phyloP scores from a whole-genome alignment of 1,140 invertebrate species.

The Drosophila pallidifrons region DNA sequence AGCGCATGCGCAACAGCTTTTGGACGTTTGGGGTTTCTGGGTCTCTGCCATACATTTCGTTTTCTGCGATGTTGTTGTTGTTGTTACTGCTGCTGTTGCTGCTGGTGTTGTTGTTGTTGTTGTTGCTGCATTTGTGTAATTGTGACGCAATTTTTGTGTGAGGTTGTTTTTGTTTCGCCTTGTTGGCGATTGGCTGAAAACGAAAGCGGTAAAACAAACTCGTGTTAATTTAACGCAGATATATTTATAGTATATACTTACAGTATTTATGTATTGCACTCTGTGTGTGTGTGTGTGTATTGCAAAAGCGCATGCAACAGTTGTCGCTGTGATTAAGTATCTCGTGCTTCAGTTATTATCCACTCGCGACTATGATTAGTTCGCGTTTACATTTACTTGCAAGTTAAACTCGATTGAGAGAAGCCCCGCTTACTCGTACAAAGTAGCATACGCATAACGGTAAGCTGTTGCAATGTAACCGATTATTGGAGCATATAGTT shows the following conservation, averaged over 20 bases:
- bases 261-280: no score
- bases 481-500: slow-evolving; percentile 34
- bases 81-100: slow-evolving; percentile 39
- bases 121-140: slow-evolving; percentile 77
- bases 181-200: slow-evolving; percentile 66
- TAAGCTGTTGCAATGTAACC: slow-evolving; percentile 26
- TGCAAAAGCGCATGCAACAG: slow-evolving; percentile 35
- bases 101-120: slow-evolving; percentile 46
- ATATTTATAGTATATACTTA: not conserved
- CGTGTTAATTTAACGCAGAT: slow-evolving; percentile 34
- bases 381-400: slow-evolving; percentile 24
- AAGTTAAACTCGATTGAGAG: slow-evolving; percentile 20
- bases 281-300: slow-evolving; percentile 25
- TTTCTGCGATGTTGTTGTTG: slow-evolving; percentile 42
- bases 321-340: slow-evolving; percentile 5
- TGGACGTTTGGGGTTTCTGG: slow-evolving; percentile 76
- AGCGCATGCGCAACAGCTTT: slow-evolving; percentile 74
- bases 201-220: slow-evolving; percentile 60
- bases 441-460: slow-evolving; percentile 27
- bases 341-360: slow-evolving; percentile 56
- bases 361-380: slow-evolving; percentile 62
- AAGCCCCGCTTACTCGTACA: not conserved
- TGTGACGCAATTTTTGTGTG: slow-evolving; percentile 75
- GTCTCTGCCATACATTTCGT: slow-evolving; percentile 66
- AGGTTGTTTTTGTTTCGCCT: slow-evolving; percentile 68